Evolutionary conservation across 2,113 vertebrate genomes (phyloP).

Genomic region (Sphaerodactylus townsendi): DNA sequence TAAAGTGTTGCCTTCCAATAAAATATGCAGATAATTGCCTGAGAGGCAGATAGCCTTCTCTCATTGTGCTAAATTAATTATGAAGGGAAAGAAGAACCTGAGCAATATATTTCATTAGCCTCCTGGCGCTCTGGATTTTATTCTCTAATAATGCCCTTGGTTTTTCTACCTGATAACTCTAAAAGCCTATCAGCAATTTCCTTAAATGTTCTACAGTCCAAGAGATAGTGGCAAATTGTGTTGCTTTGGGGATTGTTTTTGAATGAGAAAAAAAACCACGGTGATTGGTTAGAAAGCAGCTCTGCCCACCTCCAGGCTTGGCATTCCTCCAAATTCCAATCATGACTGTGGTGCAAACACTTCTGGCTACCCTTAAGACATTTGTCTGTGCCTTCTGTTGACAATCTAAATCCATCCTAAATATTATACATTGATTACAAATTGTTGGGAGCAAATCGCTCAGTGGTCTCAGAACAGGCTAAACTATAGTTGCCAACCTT

Average conservation of each 20-base stretch:
- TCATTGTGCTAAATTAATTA: constrained; percentile 47
- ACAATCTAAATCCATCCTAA: no score
- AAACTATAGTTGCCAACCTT: no score
- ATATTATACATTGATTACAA: no score
- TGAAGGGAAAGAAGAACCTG: constrained; percentile 31
- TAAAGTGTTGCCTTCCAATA: constrained; percentile 16
- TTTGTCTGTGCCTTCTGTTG: no score
- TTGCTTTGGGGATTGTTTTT: constrained; percentile 29
- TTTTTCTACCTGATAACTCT: constrained; percentile 42
- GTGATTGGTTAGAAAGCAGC: background rate
- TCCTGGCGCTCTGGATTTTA: background rate
- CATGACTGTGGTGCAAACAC: background rate
- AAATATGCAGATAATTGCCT: constrained; percentile 16
- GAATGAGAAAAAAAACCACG: background rate
- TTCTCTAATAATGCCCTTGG: constrained; percentile 20
- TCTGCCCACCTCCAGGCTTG: background rate
- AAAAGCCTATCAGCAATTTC: constrained; percentile 14
- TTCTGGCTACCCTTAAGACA: no score
- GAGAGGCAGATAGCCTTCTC: constrained; percentile 10
- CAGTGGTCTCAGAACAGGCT: no score
- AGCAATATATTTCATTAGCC: constrained; percentile 28
- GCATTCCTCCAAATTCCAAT: background rate
- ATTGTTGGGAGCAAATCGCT: no score
- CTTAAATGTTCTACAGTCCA: constrained; percentile 15
- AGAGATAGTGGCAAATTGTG: constrained; percentile 34